Conservation (phyloP, 2,113 vertebrate genomes). For the Xiphophorus maculatus region DNA sequence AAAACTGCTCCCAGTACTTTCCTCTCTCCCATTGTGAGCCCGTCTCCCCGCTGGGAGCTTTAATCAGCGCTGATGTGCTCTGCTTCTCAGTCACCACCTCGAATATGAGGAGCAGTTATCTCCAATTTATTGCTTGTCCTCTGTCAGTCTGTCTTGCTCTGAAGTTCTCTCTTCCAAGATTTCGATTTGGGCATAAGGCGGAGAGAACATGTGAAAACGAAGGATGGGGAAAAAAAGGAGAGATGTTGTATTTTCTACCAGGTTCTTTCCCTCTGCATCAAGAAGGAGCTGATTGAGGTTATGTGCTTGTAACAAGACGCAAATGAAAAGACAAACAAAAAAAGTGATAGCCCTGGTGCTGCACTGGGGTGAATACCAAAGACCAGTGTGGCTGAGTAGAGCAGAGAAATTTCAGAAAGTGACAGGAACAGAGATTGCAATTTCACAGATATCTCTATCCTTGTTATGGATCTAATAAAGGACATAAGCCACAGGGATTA, state of each 20-base stretch:
- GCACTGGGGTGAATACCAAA: constrained; percentile 60
- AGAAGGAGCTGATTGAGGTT: constrained; percentile 30
- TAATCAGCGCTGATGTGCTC: constrained; percentile 74
- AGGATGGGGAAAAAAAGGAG: constrained; percentile 37
- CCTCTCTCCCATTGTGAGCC: constrained; percentile 46
- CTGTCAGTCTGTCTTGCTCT: constrained; percentile 64
- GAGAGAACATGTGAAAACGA: constrained; percentile 58
- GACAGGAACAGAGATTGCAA: constrained; percentile 9
- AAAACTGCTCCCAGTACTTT: constrained; percentile 51
- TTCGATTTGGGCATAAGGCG: constrained; percentile 56
- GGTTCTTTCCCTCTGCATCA: constrained; percentile 54
- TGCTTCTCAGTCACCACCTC: constrained; percentile 69
- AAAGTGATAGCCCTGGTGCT: constrained; percentile 40
- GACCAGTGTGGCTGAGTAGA: constrained; percentile 38
- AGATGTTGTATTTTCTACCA: constrained; percentile 47
- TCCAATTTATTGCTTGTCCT: constrained; percentile 74
- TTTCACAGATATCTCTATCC: constrained; percentile 30
- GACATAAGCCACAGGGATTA: constrained; percentile 36
- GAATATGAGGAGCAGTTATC: constrained; percentile 73
- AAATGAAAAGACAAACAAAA: constrained; percentile 67
- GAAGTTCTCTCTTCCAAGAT: constrained; percentile 62
- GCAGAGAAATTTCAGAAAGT: constrained; percentile 23
- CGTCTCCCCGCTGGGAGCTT: constrained; percentile 64
- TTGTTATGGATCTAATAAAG: constrained; percentile 28
- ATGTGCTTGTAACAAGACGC: constrained; percentile 68